Evolutionary conservation across 2,113 vertebrate genomes (phyloP).

Genomic region (Trichechus manatus): DNA sequence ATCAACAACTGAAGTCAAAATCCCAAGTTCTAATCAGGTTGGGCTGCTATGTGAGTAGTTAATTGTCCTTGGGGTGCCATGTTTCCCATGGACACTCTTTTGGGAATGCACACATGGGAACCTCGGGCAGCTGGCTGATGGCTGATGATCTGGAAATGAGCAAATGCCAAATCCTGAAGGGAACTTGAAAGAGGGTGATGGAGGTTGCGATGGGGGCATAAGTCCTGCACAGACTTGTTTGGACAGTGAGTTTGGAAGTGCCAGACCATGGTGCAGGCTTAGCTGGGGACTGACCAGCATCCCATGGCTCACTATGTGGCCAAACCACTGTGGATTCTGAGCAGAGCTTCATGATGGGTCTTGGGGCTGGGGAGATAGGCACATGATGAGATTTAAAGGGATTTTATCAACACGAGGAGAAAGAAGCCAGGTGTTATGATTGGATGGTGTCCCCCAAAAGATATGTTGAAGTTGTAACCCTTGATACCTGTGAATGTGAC

Average conservation of each 20-base stretch:
- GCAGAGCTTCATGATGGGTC: fast-evolving
- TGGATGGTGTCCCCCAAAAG: too few species aligned
- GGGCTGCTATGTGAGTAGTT: too few species aligned
- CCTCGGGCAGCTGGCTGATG: too few species aligned
- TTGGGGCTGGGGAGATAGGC: not conserved
- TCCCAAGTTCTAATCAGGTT: too few species aligned
- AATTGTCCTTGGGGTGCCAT: too few species aligned
- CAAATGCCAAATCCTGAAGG: not conserved
- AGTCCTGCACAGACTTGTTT: fast-evolving
- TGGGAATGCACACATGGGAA: too few species aligned
- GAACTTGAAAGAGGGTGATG: not conserved
- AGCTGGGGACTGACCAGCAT: fast-evolving
- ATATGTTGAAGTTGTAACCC: too few species aligned
- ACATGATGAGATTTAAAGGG: fast-evolving
- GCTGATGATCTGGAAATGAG: not conserved
- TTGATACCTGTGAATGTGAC: too few species aligned
- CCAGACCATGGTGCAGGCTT: fast-evolving
- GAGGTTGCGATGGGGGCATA: fast-evolving
- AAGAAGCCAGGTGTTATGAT: too few species aligned
- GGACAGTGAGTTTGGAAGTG: fast-evolving
- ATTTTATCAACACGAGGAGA: too few species aligned
- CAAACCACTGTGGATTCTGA: fast-evolving
- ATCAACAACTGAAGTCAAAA: too few species aligned
- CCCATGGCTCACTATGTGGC: fast-evolving
- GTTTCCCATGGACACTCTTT: too few species aligned